Evolutionary conservation across 2,113 vertebrate genomes (phyloP).

Genomic region (Budorcas taxicolor): DNA sequence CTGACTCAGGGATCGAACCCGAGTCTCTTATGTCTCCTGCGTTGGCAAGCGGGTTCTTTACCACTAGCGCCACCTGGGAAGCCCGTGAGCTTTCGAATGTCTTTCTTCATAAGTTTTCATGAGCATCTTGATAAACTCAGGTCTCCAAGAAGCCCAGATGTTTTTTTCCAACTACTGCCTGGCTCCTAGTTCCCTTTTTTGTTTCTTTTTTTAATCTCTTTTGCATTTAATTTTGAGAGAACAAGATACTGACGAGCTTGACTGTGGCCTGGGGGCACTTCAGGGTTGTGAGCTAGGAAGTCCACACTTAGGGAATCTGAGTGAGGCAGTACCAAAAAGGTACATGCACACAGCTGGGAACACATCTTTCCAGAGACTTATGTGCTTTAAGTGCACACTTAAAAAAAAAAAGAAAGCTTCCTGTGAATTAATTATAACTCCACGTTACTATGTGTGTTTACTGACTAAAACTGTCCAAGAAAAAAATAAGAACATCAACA

Average conservation of each 20-base stretch:
- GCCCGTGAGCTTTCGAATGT: not conserved
- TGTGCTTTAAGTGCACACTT: no score
- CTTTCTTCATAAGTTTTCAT: not conserved
- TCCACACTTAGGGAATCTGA: not conserved
- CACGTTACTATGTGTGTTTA: not conserved
- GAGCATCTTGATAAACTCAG: not conserved
- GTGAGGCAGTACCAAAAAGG: not conserved
- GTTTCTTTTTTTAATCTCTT: not conserved
- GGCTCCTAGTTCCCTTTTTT: not conserved
- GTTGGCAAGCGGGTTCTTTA: not conserved
- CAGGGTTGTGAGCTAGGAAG: not conserved
- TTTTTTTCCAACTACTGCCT: not conserved
- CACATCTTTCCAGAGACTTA: not conserved
- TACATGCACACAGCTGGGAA: accelerated
- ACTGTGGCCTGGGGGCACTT: not conserved
- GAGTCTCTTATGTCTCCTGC: not conserved
- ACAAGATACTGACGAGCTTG: not conserved
- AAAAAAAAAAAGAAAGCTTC: not conserved
- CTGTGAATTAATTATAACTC: not conserved
- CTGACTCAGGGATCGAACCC: not conserved
- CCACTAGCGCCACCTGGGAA: not conserved
- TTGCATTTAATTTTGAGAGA: not conserved
- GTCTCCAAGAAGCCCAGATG: not conserved
- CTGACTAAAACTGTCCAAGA: not conserved
- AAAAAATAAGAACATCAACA: not conserved